A percentile compares a stretch with the other conserved stretches of the same genome.
Evolutionary conservation across 2,113 vertebrate genomes (phyloP).

Genomic region (Nothoprocta perdicaria): DNA sequence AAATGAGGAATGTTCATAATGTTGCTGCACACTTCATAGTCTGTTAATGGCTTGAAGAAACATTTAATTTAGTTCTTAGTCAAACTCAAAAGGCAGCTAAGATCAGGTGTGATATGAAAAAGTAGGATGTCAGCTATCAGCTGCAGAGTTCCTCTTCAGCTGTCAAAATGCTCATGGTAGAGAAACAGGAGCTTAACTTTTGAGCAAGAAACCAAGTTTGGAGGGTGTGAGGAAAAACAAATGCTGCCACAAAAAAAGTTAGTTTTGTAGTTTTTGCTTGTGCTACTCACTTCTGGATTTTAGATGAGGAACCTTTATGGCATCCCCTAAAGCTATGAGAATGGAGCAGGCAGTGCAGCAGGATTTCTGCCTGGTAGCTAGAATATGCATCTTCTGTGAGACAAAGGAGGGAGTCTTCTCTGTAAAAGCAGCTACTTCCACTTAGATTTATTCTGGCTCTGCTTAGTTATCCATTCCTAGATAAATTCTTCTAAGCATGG

Average conservation of each 20-base stretch:
- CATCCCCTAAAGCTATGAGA: not conserved
- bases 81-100: not conserved
- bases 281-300: not conserved
- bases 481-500: not conserved
- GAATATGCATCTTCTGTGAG: rapidly evolving
- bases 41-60: not conserved
- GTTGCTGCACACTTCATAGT: not conserved
- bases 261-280: not conserved
- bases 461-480: constrained; percentile 3
- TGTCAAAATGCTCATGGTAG: not conserved
- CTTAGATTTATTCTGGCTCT: not conserved
- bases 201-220: not conserved
- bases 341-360: not conserved
- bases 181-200: not conserved
- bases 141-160: not conserved
- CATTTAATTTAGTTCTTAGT: not conserved
- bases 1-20: not conserved
- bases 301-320: not conserved
- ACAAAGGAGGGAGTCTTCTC: not conserved
- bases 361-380: not conserved
- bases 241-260: not conserved
- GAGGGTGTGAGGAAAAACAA: constrained; percentile 17
- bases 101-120: not conserved
- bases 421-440: not conserved
- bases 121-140: not conserved